Base-by-base conservation (phyloP, 1,140 invertebrate species). In the Magallana angulata region DNA sequence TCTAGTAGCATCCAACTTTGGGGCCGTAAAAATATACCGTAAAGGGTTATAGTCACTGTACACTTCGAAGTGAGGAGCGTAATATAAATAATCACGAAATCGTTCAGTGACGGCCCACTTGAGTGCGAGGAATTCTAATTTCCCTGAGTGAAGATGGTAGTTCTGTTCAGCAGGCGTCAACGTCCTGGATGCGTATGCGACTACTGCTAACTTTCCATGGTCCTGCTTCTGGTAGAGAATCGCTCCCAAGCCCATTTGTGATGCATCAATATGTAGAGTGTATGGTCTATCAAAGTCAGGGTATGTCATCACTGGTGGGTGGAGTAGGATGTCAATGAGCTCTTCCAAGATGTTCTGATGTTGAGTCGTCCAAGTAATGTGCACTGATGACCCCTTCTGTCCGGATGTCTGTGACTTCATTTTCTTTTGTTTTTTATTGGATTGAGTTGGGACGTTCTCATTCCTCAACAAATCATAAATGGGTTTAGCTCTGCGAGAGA, bases 261-360 rank as follows among this genome's bases (percentile, higher is more conserved):
- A 94, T 24, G 95, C 95, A 90, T 96, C 95, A 0, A 93, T 94
- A 81, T 94, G 93, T 0, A 95, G 64, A 14, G 16, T 87, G 36
- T 48, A 48, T 2, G 36, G 36, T 48, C 36, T 48, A 48, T 48
- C 36, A 48, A 48, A 48, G 36, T 48, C 36, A 48, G 36, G 36
- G 36, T 48, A 48, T 4, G 36, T 48, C 36, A 48, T 48, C 36
- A 48, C 36, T 48, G 36, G 36, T 48, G 36, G 36, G 36, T 48
- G 36, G 36, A 48, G 36, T 48, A 48, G 5, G 5, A 48, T 48
- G 1, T 48, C 36, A 48, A 48, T 48, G 36, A 48, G 36, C 36
- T 48, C 36, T 48, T 48, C 36, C 36, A 48, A 48, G 36, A 48
- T 48, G 36, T 48, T 48, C 36, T 48, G 36, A 2, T 48, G 36